Evolutionary conservation across 2,113 vertebrate genomes (phyloP).

Genomic region (Trachemys scripta): DNA sequence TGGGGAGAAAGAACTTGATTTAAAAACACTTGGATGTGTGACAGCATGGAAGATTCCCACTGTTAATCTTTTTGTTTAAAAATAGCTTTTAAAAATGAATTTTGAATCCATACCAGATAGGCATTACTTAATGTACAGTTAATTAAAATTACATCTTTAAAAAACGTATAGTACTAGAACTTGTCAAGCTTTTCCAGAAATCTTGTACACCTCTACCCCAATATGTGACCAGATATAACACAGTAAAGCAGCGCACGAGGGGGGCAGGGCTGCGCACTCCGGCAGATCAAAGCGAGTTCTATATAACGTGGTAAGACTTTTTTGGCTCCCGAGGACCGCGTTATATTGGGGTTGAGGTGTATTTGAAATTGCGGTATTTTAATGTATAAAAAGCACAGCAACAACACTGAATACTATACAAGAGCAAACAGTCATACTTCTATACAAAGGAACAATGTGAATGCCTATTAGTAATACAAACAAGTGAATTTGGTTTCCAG

Average conservation of each 20-base stretch:
- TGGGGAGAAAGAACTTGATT: neutral
- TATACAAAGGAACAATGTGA: slow-evolving; percentile 46
- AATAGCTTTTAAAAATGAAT: neutral
- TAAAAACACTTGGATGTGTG: neutral
- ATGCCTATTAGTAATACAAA: slow-evolving; percentile 55
- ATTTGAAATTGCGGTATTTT: slow-evolving; percentile 76
- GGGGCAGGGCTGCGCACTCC: too few species aligned
- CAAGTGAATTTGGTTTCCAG: slow-evolving; percentile 37
- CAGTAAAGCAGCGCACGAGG: too few species aligned
- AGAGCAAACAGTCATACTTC: slow-evolving; percentile 24
- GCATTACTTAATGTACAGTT: slow-evolving; percentile 38
- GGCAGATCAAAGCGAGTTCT: too few species aligned
- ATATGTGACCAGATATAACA: too few species aligned
- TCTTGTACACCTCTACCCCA: neutral
- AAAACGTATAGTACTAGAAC: slow-evolving; percentile 42
- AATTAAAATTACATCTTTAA: slow-evolving; percentile 46
- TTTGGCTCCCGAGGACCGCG: too few species aligned
- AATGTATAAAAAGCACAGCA: slow-evolving; percentile 62
- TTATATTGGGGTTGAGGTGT: neutral
- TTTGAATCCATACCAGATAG: slow-evolving; percentile 35
- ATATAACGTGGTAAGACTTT: too few species aligned
- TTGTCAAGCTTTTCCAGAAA: slow-evolving; percentile 74
- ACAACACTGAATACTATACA: slow-evolving; percentile 63
- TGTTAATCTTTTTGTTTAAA: slow-evolving; percentile 23
- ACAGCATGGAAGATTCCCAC: neutral